Evolutionary conservation across 2,797 vertebrate genomes (phyloP).

Genomic region (Xyrichtys novacula): DNA sequence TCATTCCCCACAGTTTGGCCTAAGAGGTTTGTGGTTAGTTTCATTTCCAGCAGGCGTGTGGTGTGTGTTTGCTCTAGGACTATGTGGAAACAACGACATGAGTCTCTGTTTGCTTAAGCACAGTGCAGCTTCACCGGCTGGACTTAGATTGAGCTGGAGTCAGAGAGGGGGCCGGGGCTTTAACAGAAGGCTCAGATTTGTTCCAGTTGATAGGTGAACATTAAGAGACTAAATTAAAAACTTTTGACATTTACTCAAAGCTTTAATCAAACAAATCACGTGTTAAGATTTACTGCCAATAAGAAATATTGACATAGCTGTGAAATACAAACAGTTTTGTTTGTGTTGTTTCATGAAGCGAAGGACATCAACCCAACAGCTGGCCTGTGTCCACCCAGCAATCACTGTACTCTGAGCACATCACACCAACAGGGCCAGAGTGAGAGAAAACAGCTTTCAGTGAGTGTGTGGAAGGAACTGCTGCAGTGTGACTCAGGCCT

Average conservation of each 20-base stretch:
- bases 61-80: constrained; percentile 55
- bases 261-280: not conserved
- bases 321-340: not conserved
- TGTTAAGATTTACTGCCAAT: not conserved
- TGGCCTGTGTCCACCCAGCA: constrained; percentile 5
- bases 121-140: constrained; percentile 1
- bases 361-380: constrained; percentile 11
- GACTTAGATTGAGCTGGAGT: constrained; percentile 24
- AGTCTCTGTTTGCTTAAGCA: constrained; percentile 54
- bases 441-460: not conserved
- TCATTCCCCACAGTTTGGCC: not conserved
- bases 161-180: not conserved
- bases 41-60: constrained; percentile 13
- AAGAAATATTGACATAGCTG: not conserved
- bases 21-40: constrained; percentile 10
- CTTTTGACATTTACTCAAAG: not conserved
- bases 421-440: constrained; percentile 7
- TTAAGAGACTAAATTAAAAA: constrained; percentile 3
- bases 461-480: constrained; percentile 1
- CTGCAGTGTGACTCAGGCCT: constrained; percentile 47
- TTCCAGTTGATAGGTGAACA: constrained; percentile 25
- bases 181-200: constrained; percentile 17
- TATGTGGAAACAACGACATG: constrained; percentile 42
- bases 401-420: not conserved
- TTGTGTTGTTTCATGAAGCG: not conserved